Percentiles rank a stretch among this genome's conserved stretches.
Conservation (phyloP, 1,140 invertebrate genomes). For the Drosophila eugracilis region DNA sequence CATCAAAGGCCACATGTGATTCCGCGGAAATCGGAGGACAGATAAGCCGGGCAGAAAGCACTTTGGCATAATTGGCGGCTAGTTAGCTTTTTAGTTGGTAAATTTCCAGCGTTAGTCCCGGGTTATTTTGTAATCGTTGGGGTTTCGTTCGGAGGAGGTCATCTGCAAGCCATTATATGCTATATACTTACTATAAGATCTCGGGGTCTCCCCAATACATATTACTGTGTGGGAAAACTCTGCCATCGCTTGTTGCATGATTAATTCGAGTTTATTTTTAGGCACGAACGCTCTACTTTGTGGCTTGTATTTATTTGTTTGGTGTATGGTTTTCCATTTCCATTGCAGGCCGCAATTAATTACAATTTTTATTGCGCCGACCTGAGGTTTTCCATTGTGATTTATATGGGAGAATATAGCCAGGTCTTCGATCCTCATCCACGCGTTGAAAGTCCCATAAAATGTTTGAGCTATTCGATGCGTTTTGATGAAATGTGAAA, state of each 20-base stretch:
- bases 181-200: too few relatives aligned
- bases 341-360: slow-evolving; percentile 69
- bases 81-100: slow-evolving; percentile 67
- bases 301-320: slow-evolving; percentile 57
- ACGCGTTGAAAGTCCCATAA: slow-evolving; percentile 65
- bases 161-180: slow-evolving; percentile 14
- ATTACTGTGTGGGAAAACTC: slow-evolving; percentile 70
- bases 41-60: slow-evolving; percentile 55
- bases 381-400: slow-evolving; percentile 68
- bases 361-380: slow-evolving; percentile 76
- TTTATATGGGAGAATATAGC: slow-evolving; percentile 73
- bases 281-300: slow-evolving; percentile 43
- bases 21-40: slow-evolving; percentile 48
- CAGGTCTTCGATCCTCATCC: slow-evolving; percentile 28
- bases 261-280: slow-evolving; percentile 78
- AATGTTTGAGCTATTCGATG: slow-evolving; percentile 66
- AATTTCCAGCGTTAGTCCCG: slow-evolving; percentile 28
- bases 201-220: too few relatives aligned
- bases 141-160: slow-evolving; percentile 40
- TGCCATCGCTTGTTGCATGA: slow-evolving; percentile 40
- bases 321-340: slow-evolving; percentile 60
- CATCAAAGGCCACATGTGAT: slow-evolving; percentile 59
- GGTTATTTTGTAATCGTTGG: slow-evolving; percentile 56
- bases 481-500: slow-evolving; percentile 73
- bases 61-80: slow-evolving; percentile 80